Conservation (phyloP, 2,888 invertebrate genomes). For the Lacanobia wlatinum region DNA sequence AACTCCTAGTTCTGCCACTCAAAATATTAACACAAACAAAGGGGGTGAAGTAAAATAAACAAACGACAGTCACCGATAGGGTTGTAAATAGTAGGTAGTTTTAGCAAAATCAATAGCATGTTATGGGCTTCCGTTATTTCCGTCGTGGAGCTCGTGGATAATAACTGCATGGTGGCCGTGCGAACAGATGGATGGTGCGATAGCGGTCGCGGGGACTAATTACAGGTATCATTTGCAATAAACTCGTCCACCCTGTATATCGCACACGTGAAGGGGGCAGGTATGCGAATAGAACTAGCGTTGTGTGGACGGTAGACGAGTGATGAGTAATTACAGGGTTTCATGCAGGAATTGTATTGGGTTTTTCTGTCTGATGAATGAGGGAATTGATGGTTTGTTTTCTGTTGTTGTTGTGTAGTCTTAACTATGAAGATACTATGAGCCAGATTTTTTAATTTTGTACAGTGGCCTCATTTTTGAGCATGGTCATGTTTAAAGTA, state of each 20-base stretch:
- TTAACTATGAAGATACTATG: background rate
- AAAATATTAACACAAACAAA: slow-evolving; percentile 55
- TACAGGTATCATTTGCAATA: slow-evolving; percentile 89
- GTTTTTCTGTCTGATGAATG: slow-evolving; percentile 41
- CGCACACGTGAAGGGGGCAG: slow-evolving; percentile 44
- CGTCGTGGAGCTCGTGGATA: slow-evolving; percentile 71
- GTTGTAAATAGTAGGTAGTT: slow-evolving; percentile 63
- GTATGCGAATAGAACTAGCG: slow-evolving; percentile 55
- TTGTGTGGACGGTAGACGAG: slow-evolving; percentile 36
- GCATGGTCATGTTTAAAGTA: slow-evolving; percentile 1
- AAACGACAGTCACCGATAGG: slow-evolving; percentile 66
- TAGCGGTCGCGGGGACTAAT: slow-evolving; percentile 81
- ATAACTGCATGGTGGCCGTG: slow-evolving; percentile 71
- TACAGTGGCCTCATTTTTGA: background rate
- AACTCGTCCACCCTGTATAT: slow-evolving; percentile 75
- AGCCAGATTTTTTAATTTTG: background rate
- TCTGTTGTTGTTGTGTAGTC: background rate
- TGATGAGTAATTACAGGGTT: slow-evolving; percentile 45
- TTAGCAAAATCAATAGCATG: slow-evolving; percentile 86
- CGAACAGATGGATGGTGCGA: slow-evolving; percentile 85
- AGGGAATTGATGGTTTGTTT: slow-evolving; percentile 25
- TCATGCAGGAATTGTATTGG: slow-evolving; percentile 38
- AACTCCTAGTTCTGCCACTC: slow-evolving; percentile 21
- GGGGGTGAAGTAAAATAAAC: slow-evolving; percentile 50
- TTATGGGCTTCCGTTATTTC: slow-evolving; percentile 81